Base-by-base conservation (phyloP, 2,797 vertebrate species). In the Poecilia velifera region DNA sequence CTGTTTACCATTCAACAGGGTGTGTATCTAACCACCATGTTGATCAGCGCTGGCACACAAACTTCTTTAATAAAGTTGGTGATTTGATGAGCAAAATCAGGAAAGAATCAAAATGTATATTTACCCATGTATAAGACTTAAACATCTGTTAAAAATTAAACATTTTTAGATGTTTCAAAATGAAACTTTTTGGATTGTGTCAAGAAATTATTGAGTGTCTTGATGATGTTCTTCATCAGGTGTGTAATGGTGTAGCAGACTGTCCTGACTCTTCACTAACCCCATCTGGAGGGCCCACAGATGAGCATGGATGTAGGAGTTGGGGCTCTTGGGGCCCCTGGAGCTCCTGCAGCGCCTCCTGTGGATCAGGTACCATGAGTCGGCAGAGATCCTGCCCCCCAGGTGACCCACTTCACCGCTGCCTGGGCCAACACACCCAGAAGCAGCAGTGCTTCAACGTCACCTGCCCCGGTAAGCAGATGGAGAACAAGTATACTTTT, bases 271-370 rank as follows among this genome's bases (percentile, higher is more conserved):
- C 84, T n/a, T 82, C 82, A 0, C 9, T 85, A 1, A 53, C 80
- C 14, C 70, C 77, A 0, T 76, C 47, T 0, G 87, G 78, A 25
- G 76, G 74, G 9, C 85, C 94, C 4, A 90, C 84, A 0, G 97
- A 96, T 77, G 97, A 97, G 92, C 82, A 81, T 78, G 93, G 77
- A 78, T 98, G 96, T 41, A 95, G 94, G 8, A 89, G 80, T 6
- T 99, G 97, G 98, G 91, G 92, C 2, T 68, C 93, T 8, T 98
- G 97, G 97, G 95, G 93, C 1, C 79, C 91, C 0, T 98, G 98
- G 98, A 94, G 92, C 3, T 16, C 88, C 1, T 99, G 97, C 89
- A 97, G 94, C 70, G 85, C 0, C 18, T 94, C 95, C 0, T 98
- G 97, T 18, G 97, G 97, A 20, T 87, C 95, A 0, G 97, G 97